Evolutionary conservation across 2,113 vertebrate genomes (phyloP).

Genomic region (Otis tarda): DNA sequence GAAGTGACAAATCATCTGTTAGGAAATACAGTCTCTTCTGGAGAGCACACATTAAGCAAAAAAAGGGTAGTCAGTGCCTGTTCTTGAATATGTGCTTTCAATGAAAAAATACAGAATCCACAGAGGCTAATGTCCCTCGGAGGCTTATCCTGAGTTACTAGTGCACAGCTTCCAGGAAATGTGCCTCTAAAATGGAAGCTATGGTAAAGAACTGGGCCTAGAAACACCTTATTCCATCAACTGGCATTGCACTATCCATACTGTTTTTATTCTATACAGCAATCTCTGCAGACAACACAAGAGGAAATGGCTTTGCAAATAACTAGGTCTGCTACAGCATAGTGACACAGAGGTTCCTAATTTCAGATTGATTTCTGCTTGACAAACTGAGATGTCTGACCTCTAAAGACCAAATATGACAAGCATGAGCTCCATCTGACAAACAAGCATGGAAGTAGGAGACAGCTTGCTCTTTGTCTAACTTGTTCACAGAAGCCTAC

Average conservation of each 20-base stretch:
- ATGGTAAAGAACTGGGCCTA: not conserved
- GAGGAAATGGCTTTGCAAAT: not conserved
- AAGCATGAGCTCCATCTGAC: not conserved
- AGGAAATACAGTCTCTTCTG: not conserved
- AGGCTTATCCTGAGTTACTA: not conserved
- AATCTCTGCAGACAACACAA: not conserved
- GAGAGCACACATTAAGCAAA: not conserved
- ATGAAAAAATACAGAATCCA: not conserved
- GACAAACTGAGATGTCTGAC: not conserved
- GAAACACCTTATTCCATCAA: not conserved
- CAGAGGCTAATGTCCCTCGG: not conserved
- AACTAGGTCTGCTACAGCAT: not conserved
- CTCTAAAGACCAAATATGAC: not conserved
- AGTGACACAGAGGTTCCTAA: not conserved
- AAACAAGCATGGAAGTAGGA: not conserved
- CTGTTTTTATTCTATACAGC: not conserved
- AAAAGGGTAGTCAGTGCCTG: too few species aligned
- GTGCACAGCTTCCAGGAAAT: not conserved
- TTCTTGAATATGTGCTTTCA: too few species aligned
- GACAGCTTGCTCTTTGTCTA: not conserved
- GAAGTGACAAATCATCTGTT: not conserved
- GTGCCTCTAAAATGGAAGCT: not conserved
- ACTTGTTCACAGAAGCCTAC: not conserved
- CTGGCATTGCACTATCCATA: not conserved
- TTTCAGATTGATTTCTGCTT: not conserved